phyloP scores from a whole-genome alignment of 2,888 invertebrate genomes.

The Cerastis rubricosa region DNA sequence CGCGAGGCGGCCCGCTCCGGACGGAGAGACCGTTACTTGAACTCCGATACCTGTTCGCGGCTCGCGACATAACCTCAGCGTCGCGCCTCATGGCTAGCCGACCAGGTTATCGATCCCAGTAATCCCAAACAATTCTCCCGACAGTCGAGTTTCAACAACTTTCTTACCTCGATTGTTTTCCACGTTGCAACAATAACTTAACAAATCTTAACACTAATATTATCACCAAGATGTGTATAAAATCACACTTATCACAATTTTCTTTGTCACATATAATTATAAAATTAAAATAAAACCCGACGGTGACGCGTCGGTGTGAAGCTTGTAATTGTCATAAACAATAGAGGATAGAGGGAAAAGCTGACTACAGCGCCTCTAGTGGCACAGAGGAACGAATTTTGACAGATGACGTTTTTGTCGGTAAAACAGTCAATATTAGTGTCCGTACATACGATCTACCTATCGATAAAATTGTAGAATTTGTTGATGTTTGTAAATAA shows the following conservation, averaged over 20 bases:
- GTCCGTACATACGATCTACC: conserved; percentile 23
- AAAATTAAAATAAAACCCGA: conserved; percentile 88
- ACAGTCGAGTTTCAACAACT: conserved; percentile 72
- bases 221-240: conserved; percentile 90
- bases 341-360: conserved; percentile 65
- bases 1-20: conserved; percentile 82
- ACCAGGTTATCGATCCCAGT: conserved; percentile 90
- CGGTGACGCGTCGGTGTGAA: conserved; percentile 88
- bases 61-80: conserved; percentile 89
- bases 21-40: conserved; percentile 89
- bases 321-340: conserved; percentile 82
- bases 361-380: conserved; percentile 70
- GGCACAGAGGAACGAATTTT: conserved; percentile 59
- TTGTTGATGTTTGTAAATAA: conserved; percentile 59
- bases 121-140: conserved; percentile 88
- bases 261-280: conserved; percentile 87
- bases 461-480: conserved; percentile 8
- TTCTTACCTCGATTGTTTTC: conserved; percentile 88
- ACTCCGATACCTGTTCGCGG: conserved; percentile 87
- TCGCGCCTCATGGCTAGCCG: conserved; percentile 90
- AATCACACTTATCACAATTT: conserved; percentile 90
- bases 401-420: conserved; percentile 62
- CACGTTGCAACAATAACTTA: conserved; percentile 87
- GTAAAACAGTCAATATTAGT: conserved; percentile 59
- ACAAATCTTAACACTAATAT: conserved; percentile 89